A percentile compares a stretch with the other conserved stretches of the same genome.
Conservation (phyloP, 2,888 invertebrate species). For the Gastrophysa polygoni region DNA sequence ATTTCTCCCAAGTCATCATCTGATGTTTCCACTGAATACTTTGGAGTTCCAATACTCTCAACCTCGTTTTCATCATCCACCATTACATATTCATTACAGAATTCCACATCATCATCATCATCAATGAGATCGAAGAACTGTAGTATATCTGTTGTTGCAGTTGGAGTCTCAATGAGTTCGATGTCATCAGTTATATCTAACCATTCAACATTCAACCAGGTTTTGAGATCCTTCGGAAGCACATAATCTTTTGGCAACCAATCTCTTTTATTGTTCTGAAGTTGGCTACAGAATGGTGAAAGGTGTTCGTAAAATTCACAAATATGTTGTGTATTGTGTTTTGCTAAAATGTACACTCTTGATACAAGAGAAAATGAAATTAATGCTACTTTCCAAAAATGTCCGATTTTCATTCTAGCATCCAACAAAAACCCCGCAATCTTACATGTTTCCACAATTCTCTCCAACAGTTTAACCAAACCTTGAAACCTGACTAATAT, state of each 20-base stretch:
- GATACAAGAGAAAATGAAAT: conserved; percentile 57
- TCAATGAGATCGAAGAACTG: conserved; percentile 42
- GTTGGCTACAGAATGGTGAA: conserved; percentile 47
- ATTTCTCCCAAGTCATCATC: conserved; percentile 32
- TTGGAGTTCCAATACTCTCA: neutral
- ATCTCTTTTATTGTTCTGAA: conserved; percentile 48
- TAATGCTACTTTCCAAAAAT: conserved; percentile 58
- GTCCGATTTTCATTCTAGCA: conserved; percentile 55
- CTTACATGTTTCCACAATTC: conserved; percentile 53
- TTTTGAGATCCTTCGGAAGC: conserved; percentile 55
- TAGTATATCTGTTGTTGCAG: conserved; percentile 30
- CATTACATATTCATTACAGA: conserved; percentile 46
- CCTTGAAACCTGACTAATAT: conserved; percentile 60
- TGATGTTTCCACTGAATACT: too few species aligned
- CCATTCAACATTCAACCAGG: conserved; percentile 57
- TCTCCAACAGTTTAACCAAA: conserved; percentile 56
- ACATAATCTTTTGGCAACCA: conserved; percentile 57
- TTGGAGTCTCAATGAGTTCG: conserved; percentile 38
- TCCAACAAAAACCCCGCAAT: conserved; percentile 53
- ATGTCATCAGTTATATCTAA: conserved; percentile 47
- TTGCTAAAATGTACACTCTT: conserved; percentile 57
- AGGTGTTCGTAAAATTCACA: conserved; percentile 58
- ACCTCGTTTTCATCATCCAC: conserved; percentile 32
- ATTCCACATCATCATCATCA: conserved; percentile 44
- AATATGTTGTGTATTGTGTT: conserved; percentile 51